phyloP scores from a whole-genome alignment of 2,797 vertebrate genomes.

The Gila robusta region DNA sequence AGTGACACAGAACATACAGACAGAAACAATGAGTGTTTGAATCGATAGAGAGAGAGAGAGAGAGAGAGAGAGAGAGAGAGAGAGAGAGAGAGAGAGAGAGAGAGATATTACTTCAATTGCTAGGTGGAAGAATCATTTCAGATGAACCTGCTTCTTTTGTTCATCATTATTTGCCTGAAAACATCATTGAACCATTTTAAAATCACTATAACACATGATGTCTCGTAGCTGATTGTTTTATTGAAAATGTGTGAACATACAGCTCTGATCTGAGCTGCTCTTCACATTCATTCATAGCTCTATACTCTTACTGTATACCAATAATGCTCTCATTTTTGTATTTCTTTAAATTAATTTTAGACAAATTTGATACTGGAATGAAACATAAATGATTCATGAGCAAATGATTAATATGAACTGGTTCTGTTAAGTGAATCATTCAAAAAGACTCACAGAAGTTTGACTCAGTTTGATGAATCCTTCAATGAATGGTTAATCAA shows the following conservation, averaged over 20 bases:
- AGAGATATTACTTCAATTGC: not conserved
- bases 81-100: constrained; percentile 29
- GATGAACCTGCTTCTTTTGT: not conserved
- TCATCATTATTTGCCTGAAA: constrained; percentile 1
- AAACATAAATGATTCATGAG: not conserved
- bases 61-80: constrained; percentile 1
- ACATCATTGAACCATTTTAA: not conserved
- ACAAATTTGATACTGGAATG: not conserved
- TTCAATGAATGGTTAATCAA: not conserved
- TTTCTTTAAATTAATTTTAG: not conserved
- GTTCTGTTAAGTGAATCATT: not conserved
- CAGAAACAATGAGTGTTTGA: not conserved
- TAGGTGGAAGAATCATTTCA: not conserved
- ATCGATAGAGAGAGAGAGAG: not conserved
- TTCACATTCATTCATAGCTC: not conserved
- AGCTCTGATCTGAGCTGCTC: not conserved
- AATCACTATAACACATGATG: not conserved
- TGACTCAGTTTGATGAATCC: not conserved
- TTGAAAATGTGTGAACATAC: not conserved
- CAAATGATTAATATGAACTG: not conserved
- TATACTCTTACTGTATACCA: not conserved
- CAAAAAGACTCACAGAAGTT: not conserved
- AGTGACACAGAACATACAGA: constrained; percentile 23
- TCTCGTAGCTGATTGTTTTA: not conserved
- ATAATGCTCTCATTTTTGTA: not conserved